Conservation (phyloP, 2,888 invertebrate species). For the Macrostomum cliftonense region DNA sequence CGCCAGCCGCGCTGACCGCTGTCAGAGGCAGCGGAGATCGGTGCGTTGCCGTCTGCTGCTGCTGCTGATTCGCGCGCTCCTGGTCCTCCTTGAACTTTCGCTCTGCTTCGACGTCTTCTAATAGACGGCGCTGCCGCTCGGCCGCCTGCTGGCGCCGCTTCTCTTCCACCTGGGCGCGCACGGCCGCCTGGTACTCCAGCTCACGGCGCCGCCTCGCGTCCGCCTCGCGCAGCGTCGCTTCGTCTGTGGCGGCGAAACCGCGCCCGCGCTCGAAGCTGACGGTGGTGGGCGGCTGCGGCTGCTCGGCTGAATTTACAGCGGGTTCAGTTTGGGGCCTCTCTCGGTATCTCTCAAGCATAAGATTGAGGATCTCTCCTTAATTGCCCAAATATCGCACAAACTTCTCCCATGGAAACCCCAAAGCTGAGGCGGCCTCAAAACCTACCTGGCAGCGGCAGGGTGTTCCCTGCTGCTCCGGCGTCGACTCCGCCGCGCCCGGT, state of each 20-base stretch:
- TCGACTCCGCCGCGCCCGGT: conserved; percentile 15
- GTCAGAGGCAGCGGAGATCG: background rate
- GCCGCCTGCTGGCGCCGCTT: conserved; percentile 54
- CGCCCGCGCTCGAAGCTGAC: too few relatives aligned
- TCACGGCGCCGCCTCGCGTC: conserved; percentile 52
- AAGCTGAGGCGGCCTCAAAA: conserved; percentile 16
- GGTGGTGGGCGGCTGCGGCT: too few relatives aligned
- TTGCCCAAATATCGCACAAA: too few relatives aligned
- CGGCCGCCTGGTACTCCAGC: conserved; percentile 52
- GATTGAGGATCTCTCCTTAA: too few relatives aligned
- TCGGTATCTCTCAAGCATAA: too few relatives aligned
- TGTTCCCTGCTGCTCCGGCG: conserved; percentile 1
- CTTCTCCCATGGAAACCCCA: too few relatives aligned
- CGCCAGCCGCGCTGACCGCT: background rate
- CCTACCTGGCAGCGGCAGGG: conserved; percentile 7
- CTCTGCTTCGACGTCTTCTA: conserved; percentile 64
- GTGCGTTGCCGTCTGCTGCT: conserved; percentile 48
- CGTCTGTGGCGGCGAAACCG: conserved; percentile 45
- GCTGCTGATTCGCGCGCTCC: conserved; percentile 48
- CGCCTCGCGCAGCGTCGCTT: conserved; percentile 57
- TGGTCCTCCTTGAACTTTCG: conserved; percentile 53
- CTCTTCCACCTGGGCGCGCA: conserved; percentile 51
- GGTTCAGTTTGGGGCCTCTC: too few relatives aligned
- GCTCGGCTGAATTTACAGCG: too few relatives aligned
- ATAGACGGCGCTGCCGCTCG: conserved; percentile 53